A percentile compares a stretch with the other conserved stretches of the same genome.
These are phyloP conservation scores for Drosophila monieri DNA, from an alignment of 2,888 invertebrate genomes.

Conservation along the genomic window DNA sequence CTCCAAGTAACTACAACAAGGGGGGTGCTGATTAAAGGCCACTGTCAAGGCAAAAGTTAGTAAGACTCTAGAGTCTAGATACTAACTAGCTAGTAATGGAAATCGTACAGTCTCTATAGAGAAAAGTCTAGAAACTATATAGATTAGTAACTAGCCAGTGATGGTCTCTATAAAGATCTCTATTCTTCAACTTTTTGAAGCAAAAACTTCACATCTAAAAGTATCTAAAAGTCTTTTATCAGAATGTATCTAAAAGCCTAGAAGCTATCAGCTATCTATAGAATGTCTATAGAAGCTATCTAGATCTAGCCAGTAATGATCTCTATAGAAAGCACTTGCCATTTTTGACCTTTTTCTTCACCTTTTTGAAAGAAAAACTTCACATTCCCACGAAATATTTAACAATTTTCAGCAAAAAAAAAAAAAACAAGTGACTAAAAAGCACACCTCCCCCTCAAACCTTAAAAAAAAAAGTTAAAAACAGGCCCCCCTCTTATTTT, in stretches of 20 bases:
- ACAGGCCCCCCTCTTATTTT: background rate
- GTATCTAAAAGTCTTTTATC: too few species aligned
- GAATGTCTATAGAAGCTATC: too few species aligned
- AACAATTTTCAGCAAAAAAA: background rate
- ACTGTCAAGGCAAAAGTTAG: background rate
- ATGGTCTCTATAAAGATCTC: too few species aligned
- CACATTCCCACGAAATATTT: background rate
- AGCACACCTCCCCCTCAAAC: background rate
- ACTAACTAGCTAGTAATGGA: too few species aligned
- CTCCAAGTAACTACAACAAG: background rate
- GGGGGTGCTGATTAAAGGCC: background rate
- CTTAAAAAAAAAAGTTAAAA: background rate
- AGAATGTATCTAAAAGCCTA: too few species aligned
- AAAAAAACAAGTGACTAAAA: too few species aligned
- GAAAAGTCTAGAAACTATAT: too few species aligned
- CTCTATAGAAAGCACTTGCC: background rate
- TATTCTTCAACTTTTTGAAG: too few species aligned
- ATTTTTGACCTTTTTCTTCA: background rate
- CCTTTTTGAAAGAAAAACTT: background rate
- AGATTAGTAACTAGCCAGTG: too few species aligned
- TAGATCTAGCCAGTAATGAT: too few species aligned
- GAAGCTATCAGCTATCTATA: too few species aligned
- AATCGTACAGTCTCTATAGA: background rate
- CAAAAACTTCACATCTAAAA: too few species aligned
- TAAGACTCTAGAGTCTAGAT: background rate